phyloP scores from a whole-genome alignment of 2,888 invertebrate species.

The Thymelicus acteon region DNA sequence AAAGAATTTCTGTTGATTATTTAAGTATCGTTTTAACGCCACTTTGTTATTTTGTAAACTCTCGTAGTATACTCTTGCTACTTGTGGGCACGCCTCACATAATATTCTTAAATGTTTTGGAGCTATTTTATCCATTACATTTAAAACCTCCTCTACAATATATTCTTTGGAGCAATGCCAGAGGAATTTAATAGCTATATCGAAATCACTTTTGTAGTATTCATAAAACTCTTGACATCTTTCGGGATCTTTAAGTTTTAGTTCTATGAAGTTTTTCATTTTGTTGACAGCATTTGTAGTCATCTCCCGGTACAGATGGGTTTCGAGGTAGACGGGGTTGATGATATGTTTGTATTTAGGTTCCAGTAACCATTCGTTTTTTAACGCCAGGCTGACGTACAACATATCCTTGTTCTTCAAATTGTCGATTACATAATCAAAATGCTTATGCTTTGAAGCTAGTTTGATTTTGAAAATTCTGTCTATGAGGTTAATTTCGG shows the following conservation, averaged over 20 bases:
- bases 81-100: constrained; percentile 56
- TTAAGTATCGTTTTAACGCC: constrained; percentile 48
- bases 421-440: constrained; percentile 59
- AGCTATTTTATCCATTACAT: constrained; percentile 54
- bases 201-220: constrained; percentile 54
- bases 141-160: constrained; percentile 50
- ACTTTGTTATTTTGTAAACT: constrained; percentile 48
- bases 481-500: constrained; percentile 58
- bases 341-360: constrained; percentile 53
- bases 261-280: constrained; percentile 61
- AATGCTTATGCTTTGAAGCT: constrained; percentile 57
- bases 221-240: constrained; percentile 61
- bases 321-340: constrained; percentile 62
- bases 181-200: constrained; percentile 58
- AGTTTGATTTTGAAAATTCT: constrained; percentile 67
- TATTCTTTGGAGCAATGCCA: constrained; percentile 55
- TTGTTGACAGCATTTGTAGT: constrained; percentile 58
- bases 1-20: constrained; percentile 49
- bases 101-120: constrained; percentile 57
- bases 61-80: constrained; percentile 58
- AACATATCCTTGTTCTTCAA: constrained; percentile 66
- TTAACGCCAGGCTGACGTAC: constrained; percentile 65
- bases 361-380: constrained; percentile 61
- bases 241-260: constrained; percentile 50
- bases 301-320: constrained; percentile 62